A percentile compares a stretch with the other conserved stretches of the same genome.
These are phyloP conservation scores for Busseola fusca DNA, from an alignment of 2,888 invertebrate genomes.

Conservation along the genomic window DNA sequence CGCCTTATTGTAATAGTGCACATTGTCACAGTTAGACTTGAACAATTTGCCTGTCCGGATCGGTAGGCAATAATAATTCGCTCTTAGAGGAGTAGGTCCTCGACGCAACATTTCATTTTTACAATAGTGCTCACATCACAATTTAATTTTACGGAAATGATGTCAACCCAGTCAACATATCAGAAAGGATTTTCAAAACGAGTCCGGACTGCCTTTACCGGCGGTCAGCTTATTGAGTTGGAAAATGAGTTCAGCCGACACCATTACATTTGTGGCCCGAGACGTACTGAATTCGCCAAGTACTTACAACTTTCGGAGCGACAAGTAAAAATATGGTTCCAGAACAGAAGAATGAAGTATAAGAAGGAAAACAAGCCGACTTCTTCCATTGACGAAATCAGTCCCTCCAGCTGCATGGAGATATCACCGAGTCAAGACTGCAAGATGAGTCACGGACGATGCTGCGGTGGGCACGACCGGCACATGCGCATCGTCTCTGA, in stretches of 20 bases:
- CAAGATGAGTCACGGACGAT: constrained; percentile 83
- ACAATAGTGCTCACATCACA: background rate
- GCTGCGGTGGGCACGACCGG: constrained; percentile 85
- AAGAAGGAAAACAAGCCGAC: constrained; percentile 90
- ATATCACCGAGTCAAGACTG: constrained; percentile 82
- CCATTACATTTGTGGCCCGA: constrained; percentile 93
- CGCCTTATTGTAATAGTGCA: too few relatives aligned
- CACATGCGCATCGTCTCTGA: constrained; percentile 82
- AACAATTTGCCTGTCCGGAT: too few relatives aligned
- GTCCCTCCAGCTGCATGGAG: constrained; percentile 82
- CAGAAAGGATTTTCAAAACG: constrained; percentile 90
- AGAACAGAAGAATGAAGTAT: constrained; percentile 94
- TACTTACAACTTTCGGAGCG: constrained; percentile 92
- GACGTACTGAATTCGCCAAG: constrained; percentile 93
- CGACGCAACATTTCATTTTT: background rate
- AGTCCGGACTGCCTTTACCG: constrained; percentile 94
- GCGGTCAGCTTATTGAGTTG: constrained; percentile 93
- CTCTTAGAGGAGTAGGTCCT: too few relatives aligned
- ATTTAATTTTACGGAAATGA: constrained; percentile 80
- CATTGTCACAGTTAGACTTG: too few relatives aligned
- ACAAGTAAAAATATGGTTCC: constrained; percentile 97
- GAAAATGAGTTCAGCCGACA: constrained; percentile 94
- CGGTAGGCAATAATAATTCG: too few relatives aligned
- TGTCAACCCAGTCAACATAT: constrained; percentile 79
- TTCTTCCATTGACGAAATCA: constrained; percentile 82